Evolutionary conservation across 2,888 invertebrate species (phyloP), one percentile per base, ranked within the genome.

Genomic region (Drosophila picticornis): DNA sequence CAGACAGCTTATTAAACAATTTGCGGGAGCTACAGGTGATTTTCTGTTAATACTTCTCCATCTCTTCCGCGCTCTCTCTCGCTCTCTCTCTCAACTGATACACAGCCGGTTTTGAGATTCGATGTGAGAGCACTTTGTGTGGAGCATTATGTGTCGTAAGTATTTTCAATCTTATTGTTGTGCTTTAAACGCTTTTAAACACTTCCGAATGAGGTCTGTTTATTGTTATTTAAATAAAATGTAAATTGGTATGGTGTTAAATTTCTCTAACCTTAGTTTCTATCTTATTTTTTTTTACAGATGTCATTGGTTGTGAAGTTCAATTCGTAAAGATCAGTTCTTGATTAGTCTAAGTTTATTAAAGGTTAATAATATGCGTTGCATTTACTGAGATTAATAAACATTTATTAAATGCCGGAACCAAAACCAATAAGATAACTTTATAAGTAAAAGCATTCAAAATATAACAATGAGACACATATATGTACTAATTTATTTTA

Each of bases 11-110:
- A 84, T 71, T 88, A 62, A 77, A 53, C 48, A 16, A 51, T 25
- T 43, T 59, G 40, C 36, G 48, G 25, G 19, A 31, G 29, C 10
- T 36, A 60, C 84, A 84, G 63, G 36, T 87, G 80, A 51, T 85
- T 86, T 61, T 64, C 22, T 65, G 50, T 31, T 73, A 65, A 64
- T 34, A 52, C 27, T 34, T 48, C n/a, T 48, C 59, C 40, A 38
- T 70, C 40, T 58, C 13, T 56, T 48, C 46, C 40, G 6, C 46
- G 4, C 48, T 7, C 13, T 22, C 50, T 58, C 55, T 48, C 27
- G 63, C 36, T 51, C 10, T 34, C 43, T 48, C 46, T 53, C 52
- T 58, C 11, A n/a, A 10, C 48, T 11, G 25, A 11, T 27, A 13
- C 38, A 16, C 13, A 25, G 2, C 58, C 27, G 29, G 27, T 22